Evolutionary conservation across 2,888 invertebrate genomes (phyloP), one percentile per base, ranked within the genome.

Genomic region (Scaptomyza polygonia): DNA sequence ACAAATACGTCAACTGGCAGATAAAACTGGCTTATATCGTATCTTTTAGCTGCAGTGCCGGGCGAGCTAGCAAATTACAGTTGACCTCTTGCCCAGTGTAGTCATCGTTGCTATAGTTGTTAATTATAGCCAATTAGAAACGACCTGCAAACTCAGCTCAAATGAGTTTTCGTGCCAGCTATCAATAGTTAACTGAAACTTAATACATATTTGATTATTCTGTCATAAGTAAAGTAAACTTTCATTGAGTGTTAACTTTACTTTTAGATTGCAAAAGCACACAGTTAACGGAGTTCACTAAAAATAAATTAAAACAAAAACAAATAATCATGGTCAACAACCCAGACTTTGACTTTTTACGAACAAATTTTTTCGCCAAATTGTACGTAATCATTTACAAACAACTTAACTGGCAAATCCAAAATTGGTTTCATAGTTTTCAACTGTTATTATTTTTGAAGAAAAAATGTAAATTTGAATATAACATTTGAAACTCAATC

Each of bases 81-180:
- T 58, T 78, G 70, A 82, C 79, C 80, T 84, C 82, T 83, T 80
- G 72, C 34, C 40, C 72, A 63, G 43, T 58, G 57, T 54, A 62
- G 66, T 49, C 67, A 61, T 49, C 44, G 54, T 55, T 34, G 29
- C 42, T 21, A 42, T 55, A 67, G 57, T 45, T 54, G 61, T 63
- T 74, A 75, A 75, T 75, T 75, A 62, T 59, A 53, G 69, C 9
- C 51, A 63, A 63, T 63, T 63, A 52, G 45, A 68, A 44, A 51
- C 51, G 68, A 55, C 34, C 47, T 52, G 25, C 8, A 42, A 65
- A 53, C 48, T 43, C 21, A 36, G 30, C 40, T 47, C 14, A 34
- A 5, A n/a, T 12, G 25, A 59, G 29, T 8, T 9, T 30, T 21
- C 53, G 12, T 12, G 18, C 48, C 27, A 44, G 44, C 39, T n/a